phyloP scores from a whole-genome alignment of 2,797 vertebrate genomes.

The Salmo trutta region DNA sequence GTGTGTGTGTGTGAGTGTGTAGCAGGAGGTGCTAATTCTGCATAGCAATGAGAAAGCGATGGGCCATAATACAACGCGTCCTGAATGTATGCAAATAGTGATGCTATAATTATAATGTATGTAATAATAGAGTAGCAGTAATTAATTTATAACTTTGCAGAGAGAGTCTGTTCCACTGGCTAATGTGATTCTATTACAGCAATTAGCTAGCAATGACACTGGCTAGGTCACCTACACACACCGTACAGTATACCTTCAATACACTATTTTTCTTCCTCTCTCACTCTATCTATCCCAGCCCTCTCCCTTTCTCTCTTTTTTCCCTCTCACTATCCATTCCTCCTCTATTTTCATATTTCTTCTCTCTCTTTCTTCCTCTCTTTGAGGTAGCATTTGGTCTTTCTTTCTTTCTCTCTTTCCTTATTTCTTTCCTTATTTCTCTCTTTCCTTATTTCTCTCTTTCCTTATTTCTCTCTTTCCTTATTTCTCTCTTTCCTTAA shows the following conservation, averaged over 20 bases:
- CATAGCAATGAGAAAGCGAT: slow-evolving; percentile 64
- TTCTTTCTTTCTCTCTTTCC: background rate
- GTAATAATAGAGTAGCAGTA: slow-evolving; percentile 81
- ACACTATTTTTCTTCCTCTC: slow-evolving; percentile 6
- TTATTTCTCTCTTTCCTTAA: background rate
- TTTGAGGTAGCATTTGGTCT: slow-evolving; percentile 7
- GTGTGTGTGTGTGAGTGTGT: slow-evolving; percentile 41
- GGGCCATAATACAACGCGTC: slow-evolving; percentile 65
- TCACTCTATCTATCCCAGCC: slow-evolving; percentile 13
- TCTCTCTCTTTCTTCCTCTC: background rate
- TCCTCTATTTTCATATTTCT: slow-evolving; percentile 10
- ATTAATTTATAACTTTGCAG: slow-evolving; percentile 87
- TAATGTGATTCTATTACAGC: slow-evolving; percentile 87
- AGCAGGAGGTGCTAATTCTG: slow-evolving; percentile 46
- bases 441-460: too few species aligned
- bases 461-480: too few species aligned
- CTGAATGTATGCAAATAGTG: slow-evolving; percentile 80
- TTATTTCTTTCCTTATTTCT: too few species aligned
- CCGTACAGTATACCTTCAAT: slow-evolving; percentile 13
- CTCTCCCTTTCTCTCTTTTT: background rate
- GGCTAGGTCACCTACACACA: slow-evolving; percentile 76
- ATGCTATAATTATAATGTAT: slow-evolving; percentile 84
- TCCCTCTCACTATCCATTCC: background rate
- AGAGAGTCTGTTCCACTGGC: slow-evolving; percentile 82
- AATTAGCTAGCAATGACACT: slow-evolving; percentile 87